Base-by-base conservation (phyloP, 2,113 vertebrate genomes). In the Clarias batrachus region DNA sequence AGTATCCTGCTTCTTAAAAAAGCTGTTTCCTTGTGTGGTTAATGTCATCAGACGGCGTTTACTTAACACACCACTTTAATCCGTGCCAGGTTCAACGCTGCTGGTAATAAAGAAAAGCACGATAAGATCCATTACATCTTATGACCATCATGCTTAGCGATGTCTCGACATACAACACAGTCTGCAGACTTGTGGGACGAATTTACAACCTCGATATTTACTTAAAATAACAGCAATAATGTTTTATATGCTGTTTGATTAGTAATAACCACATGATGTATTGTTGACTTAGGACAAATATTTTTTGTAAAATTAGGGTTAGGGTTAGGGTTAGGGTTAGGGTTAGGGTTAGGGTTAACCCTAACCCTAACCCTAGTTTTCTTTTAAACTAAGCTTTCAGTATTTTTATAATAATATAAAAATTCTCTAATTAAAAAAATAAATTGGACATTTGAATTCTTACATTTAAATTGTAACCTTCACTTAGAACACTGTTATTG, bases 1-100 rank as follows among this genome's bases (percentile, higher is more conserved):
- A 27, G 21, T 60, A 60, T 80, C 57, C 65, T 84, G 62, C 54
- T 85, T 83, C 79, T 82, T 30, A 62, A 63, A 74, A 52, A 48
- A 74, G 3, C 0, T 9, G 41, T 76, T 84, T 48, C 65, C 41
- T 57, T 74, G 77, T 73, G 74, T 62, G 70, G 70, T 84, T 54
- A 30, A 17, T 19, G 59, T 56, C 21, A 70, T 59, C 8, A n/a
- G 16, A 17, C 0, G 2, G 63, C 79, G 62, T 85, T 79, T 48
- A 21, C 48, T 66, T 25, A 33, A 56, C 60, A 65, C 2, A 25
- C 25, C 11, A 25, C 25, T 30, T 25, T 23, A 68, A 52, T 21
- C 74, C 10, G 4, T 60, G 27, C 7, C 33, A 37, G 37, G 13
- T 60, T n/a, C 37, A 19, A 30, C 30, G 41, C 21, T 52, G 30